phyloP scores from a whole-genome alignment of 2,888 invertebrate genomes.

The Bellardia bayeri region DNA sequence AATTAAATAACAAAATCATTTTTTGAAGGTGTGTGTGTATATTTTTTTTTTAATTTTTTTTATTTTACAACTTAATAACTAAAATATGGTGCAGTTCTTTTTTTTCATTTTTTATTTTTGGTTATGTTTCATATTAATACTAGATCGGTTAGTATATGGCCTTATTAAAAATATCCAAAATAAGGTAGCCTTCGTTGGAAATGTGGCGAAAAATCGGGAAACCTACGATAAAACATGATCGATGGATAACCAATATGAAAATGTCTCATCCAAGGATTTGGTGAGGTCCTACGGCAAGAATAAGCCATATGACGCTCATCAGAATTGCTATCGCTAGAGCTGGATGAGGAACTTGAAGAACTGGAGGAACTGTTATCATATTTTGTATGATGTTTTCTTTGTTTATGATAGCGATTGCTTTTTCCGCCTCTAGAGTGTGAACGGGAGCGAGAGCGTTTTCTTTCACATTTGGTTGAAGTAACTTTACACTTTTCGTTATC shows the following conservation, averaged over 20 bases:
- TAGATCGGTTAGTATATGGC: background rate
- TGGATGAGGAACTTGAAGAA: conserved; percentile 4
- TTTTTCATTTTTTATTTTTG: conserved; percentile 9
- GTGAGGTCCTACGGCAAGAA: background rate
- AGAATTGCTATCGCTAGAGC: conserved; percentile 19
- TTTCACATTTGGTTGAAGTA: background rate
- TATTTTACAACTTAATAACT: conserved; percentile 10
- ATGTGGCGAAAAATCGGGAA: background rate
- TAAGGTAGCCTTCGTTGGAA: background rate
- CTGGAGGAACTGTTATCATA: background rate
- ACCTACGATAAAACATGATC: conserved; percentile 25
- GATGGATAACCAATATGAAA: background rate
- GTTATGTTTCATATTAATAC: conserved; percentile 23
- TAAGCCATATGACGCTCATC: conserved; percentile 16
- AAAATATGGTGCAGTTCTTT: conserved; percentile 22
- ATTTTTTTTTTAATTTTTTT: no score
- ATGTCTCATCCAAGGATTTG: conserved; percentile 23
- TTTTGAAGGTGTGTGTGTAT: background rate
- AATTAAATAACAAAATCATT: background rate
- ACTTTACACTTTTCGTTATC: conserved; percentile 10
- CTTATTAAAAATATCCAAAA: conserved; percentile 10
- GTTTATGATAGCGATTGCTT: background rate
- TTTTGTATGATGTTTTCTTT: background rate
- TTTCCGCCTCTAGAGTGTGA: conserved; percentile 5
- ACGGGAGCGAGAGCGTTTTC: conserved; percentile 15